Evolutionary conservation across 1,140 invertebrate genomes (phyloP).

Genomic region (Caerostris darwini): DNA sequence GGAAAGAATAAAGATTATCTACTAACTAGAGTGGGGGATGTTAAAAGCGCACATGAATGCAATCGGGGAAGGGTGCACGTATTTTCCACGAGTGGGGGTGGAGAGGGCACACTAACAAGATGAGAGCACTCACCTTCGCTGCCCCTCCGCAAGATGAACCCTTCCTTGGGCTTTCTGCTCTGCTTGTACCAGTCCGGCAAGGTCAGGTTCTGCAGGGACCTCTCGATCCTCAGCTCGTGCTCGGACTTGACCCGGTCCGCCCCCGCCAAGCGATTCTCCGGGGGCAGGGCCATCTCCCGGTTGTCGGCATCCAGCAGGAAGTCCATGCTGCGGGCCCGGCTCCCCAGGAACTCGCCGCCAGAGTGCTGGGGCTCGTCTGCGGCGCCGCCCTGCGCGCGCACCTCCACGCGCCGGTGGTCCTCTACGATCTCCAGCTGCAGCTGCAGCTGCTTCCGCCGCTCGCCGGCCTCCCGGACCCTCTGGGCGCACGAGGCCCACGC

Average conservation of each 20-base stretch:
- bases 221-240: conserved; percentile 94
- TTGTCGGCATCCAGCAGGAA: conserved; percentile 95
- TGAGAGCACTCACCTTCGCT: conserved; percentile 71
- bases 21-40: no score
- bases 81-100: not conserved
- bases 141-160: conserved; percentile 79
- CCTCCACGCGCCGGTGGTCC: not conserved
- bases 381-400: conserved; percentile 56
- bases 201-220: conserved; percentile 94
- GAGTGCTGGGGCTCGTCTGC: not conserved
- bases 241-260: conserved; percentile 87
- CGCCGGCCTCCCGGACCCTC: conserved; percentile 56
- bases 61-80: no score
- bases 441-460: conserved; percentile 5
- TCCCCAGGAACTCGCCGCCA: conserved; percentile 75
- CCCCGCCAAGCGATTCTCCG: conserved; percentile 93
- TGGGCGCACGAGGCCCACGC: conserved; percentile 75
- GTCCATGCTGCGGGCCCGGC: conserved; percentile 93
- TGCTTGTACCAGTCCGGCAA: conserved; percentile 97
- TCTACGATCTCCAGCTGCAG: conserved; percentile 90
- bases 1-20: no score
- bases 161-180: conserved; percentile 79
- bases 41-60: no score
- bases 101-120: not conserved
- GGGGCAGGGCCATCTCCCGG: conserved; percentile 90